phyloP scores from a whole-genome alignment of 2,797 vertebrate genomes.

The Synaphobranchus kaupii region DNA sequence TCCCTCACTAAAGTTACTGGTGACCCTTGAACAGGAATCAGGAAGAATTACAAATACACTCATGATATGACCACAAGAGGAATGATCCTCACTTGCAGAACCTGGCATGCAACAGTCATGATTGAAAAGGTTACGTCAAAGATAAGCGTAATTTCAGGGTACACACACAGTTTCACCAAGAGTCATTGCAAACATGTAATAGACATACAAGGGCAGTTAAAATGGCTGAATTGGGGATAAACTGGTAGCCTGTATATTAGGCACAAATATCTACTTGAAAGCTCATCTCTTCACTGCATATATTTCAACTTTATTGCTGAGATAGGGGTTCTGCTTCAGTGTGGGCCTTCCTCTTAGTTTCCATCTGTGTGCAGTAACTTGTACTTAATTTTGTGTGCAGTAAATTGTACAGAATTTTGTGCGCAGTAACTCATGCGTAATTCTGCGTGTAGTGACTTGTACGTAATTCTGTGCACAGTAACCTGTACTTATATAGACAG shows the following conservation, averaged over 20 bases:
- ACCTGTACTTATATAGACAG: background rate
- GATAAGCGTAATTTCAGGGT: background rate
- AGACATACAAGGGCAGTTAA: background rate
- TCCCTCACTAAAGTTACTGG: background rate
- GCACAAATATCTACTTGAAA: background rate
- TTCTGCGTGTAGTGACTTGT: background rate
- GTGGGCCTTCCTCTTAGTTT: background rate
- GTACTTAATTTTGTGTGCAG: background rate
- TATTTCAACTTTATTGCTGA: background rate
- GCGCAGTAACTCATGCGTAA: background rate
- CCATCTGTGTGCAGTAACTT: background rate
- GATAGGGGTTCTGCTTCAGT: background rate
- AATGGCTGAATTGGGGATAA: background rate
- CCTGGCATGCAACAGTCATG: background rate
- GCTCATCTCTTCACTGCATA: background rate
- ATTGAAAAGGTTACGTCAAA: background rate
- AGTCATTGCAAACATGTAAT: too few species aligned
- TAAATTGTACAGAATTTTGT: background rate
- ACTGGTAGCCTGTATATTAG: background rate
- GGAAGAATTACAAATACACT: background rate
- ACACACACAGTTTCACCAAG: background rate
- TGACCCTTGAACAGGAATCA: background rate
- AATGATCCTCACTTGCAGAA: background rate
- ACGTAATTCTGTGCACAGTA: background rate
- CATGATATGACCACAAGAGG: background rate